These are phyloP conservation scores for Heloderma charlesbogerti DNA, from an alignment of 2,113 vertebrate species.

Conservation along the genomic window DNA sequence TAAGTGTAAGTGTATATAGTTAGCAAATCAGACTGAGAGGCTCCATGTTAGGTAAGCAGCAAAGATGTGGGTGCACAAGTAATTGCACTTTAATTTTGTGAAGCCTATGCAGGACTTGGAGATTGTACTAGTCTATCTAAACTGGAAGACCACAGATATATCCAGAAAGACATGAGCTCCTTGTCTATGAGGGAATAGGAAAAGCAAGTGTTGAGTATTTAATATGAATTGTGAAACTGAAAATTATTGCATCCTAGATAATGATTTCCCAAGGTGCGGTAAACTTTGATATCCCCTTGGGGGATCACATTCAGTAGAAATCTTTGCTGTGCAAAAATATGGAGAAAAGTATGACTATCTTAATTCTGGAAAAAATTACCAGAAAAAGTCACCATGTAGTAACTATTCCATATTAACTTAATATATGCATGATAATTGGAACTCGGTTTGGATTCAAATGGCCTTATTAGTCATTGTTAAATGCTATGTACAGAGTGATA, in stretches of 20 bases:
- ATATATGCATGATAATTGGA: neutral
- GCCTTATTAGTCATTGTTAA: constrained; percentile 25
- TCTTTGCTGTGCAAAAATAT: neutral
- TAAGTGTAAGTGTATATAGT: neutral
- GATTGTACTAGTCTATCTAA: neutral
- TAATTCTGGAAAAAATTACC: neutral
- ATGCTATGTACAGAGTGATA: constrained; percentile 17
- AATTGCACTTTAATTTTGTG: constrained; percentile 1
- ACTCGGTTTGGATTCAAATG: neutral
- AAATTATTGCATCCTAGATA: neutral
- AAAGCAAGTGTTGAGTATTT: neutral
- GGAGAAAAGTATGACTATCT: neutral
- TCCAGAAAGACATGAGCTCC: neutral
- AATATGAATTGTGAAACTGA: neutral
- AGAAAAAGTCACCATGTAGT: neutral
- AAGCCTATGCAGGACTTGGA: neutral
- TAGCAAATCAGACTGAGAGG: constrained; percentile 26
- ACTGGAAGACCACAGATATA: neutral
- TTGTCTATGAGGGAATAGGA: neutral
- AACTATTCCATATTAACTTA: neutral
- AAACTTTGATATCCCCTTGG: neutral
- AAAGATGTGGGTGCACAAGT: constrained; percentile 12
- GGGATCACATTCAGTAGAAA: neutral
- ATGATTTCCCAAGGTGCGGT: neutral
- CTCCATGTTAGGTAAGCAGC: constrained; percentile 32